Evolutionary conservation across 2,888 invertebrate species (phyloP), one percentile per base, ranked within the genome.

Genomic region (Apoderus coryli): DNA sequence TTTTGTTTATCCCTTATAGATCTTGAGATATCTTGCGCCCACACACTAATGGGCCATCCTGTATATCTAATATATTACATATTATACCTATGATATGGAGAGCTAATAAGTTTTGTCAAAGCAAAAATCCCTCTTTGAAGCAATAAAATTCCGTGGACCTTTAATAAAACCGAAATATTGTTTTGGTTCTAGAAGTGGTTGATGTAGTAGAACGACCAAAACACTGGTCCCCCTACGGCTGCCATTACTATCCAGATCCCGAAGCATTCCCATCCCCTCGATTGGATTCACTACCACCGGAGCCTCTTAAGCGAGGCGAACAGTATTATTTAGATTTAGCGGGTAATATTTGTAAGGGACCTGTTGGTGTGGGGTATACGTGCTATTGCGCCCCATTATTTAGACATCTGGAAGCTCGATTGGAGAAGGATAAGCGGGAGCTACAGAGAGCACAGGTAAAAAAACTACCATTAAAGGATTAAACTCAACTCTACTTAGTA

Each of bases 321-420:
- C 90, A 92, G 56, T 93, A 93, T 57, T 95, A 80, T 57, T 64
- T 92, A 43, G 93, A 93, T 56, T 66, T 95, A 42, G 90, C 89
- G 9, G 93, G 93, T 2, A 90, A 92, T 52, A 85, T 93, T 37
- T 76, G 86, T 45, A 92, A 93, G 61, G 92, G 92, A 2, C 92
- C 92, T 0, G 77, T 90, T n/a, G 90, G 92, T 1, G 79, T 86
- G 2, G 88, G 89, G 0, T 85, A 88, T 54, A 82, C 84, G 1
- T 90, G 89, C 56, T 88, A 86, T 52, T 93, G 93, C 53, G 86
- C 84, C 1, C 92, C 92, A 0, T 77, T 89, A 56, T 80, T 92
- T 51, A 72, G 81, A 38, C 82, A 86, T 42, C 74, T 92, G 59
- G 88, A 90, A 52, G 76, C 82, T 22, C 73, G 77, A 39, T 54